Evolutionary conservation across 2,113 vertebrate genomes (phyloP), one percentile per base, ranked within the genome.

Genomic region (Aegotheles bennettii): DNA sequence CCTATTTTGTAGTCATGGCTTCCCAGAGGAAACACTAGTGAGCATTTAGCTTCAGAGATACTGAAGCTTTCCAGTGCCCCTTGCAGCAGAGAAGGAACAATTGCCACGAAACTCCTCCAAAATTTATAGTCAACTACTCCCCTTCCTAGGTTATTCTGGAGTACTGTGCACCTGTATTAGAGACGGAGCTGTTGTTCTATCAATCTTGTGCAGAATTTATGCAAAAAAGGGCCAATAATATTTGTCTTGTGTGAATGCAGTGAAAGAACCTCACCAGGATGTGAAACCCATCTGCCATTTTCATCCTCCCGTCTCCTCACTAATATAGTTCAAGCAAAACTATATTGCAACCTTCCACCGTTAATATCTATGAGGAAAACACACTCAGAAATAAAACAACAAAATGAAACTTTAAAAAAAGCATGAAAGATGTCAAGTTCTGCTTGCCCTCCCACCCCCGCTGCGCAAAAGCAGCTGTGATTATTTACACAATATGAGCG

Each of bases 371-470:
- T 18, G 11, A 76, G 47, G 26, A 60, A 67, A 86, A 67, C 4
- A 4, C 16, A 47, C 42, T 17, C 59, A 68, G n/a, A 85, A 77
- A 80, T 14, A 40, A 75, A 87, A 23, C 11, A 51, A 35, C 20
- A 60, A 50, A 45, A 42, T 0, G 0, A 61, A 71, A 23, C 8
- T 56, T 78, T 23, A 26, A 35, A 85, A 92, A 61, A n/a, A n/a
- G 2, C 16, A 31, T 50, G 14, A 23, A 48, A 64, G 11, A 35
- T 76, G 21, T 76, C 38, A 78, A 63, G 42, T 59, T 47, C 17
- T 64, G 7, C 2, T 15, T 19, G 13, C 18, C 24, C 9, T 2
- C 0, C 3, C 6, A 5, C 11, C 2, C 5, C 6, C 1, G 14
- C 15, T 24, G 77, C 42, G 31, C n/a, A 60, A 76, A 73, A 81